Evolutionary conservation across 2,113 vertebrate genomes (phyloP).

Genomic region (Melanotaenia duboulayi): DNA sequence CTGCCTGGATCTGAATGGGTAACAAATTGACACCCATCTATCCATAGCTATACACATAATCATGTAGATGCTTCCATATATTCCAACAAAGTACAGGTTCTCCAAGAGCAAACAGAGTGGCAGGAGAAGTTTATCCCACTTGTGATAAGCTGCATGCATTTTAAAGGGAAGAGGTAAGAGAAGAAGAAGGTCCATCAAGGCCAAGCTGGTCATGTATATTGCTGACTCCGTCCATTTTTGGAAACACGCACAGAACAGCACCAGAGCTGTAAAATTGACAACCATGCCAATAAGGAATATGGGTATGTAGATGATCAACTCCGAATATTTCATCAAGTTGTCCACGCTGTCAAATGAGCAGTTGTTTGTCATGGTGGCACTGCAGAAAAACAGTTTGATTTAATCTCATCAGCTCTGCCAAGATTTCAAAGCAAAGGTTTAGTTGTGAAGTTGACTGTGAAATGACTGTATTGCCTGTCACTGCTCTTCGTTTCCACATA

Average conservation of each 20-base stretch:
- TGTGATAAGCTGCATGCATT: slow-evolving; percentile 74
- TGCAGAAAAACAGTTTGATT: slow-evolving; percentile 19
- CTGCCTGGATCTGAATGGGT: slow-evolving; percentile 80
- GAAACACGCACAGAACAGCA: slow-evolving; percentile 81
- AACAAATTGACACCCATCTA: slow-evolving; percentile 87
- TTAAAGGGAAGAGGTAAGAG: slow-evolving; percentile 88
- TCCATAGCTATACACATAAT: slow-evolving; percentile 89
- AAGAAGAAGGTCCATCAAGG: slow-evolving; percentile 86
- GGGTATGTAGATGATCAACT: slow-evolving; percentile 85
- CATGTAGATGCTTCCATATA: slow-evolving; percentile 90
- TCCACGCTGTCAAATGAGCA: slow-evolving; percentile 70
- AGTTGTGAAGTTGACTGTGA: background rate
- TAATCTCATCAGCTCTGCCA: slow-evolving; percentile 4
- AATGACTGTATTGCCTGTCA: slow-evolving; percentile 32
- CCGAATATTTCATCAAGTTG: slow-evolving; percentile 65
- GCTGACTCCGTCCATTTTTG: slow-evolving; percentile 85
- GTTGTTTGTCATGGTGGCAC: slow-evolving; percentile 54
- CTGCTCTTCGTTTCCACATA: slow-evolving; percentile 32
- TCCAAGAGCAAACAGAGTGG: slow-evolving; percentile 84
- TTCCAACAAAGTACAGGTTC: slow-evolving; percentile 88
- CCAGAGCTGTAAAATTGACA: slow-evolving; percentile 85
- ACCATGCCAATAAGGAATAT: slow-evolving; percentile 84
- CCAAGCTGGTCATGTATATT: slow-evolving; percentile 91
- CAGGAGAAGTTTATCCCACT: accelerated
- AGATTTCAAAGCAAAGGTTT: slow-evolving; percentile 13